Percentiles rank a stretch among this genome's conserved stretches.
These are phyloP conservation scores for Siniperca obscura DNA, from an alignment of 2,797 vertebrate genomes.

Conservation along the genomic window DNA sequence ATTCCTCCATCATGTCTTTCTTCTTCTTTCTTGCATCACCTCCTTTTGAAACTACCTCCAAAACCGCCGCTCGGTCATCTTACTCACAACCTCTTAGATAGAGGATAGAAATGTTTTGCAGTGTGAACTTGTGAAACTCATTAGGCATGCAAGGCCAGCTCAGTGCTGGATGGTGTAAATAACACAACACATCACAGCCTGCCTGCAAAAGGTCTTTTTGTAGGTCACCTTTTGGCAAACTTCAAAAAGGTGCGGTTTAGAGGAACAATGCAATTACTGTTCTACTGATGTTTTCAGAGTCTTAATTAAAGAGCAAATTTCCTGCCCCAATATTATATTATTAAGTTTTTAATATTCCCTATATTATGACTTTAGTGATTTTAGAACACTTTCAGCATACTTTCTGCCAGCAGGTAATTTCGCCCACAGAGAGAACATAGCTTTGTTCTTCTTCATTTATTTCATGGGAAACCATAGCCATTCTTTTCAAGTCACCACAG, in stretches of 20 bases:
- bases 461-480: neutral
- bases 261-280: constrained; percentile 3
- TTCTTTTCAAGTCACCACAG: constrained; percentile 17
- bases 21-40: neutral
- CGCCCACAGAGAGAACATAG: neutral
- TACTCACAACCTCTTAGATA: neutral
- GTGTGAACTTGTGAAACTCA: constrained; percentile 1
- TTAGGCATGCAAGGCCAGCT: neutral
- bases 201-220: neutral
- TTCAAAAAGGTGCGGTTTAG: constrained; percentile 1
- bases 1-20: neutral
- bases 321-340: neutral
- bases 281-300: neutral
- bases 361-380: neutral
- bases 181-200: constrained; percentile 3
- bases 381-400: neutral
- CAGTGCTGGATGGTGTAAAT: neutral
- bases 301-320: constrained; percentile 12
- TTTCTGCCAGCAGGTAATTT: neutral
- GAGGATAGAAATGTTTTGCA: neutral
- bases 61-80: neutral
- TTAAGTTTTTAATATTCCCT: neutral
- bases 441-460: constrained; percentile 26
- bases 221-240: constrained; percentile 11
- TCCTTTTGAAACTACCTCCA: neutral